Base-by-base conservation (phyloP, 2,888 invertebrate genomes). In the Zele albiditarsus region DNA sequence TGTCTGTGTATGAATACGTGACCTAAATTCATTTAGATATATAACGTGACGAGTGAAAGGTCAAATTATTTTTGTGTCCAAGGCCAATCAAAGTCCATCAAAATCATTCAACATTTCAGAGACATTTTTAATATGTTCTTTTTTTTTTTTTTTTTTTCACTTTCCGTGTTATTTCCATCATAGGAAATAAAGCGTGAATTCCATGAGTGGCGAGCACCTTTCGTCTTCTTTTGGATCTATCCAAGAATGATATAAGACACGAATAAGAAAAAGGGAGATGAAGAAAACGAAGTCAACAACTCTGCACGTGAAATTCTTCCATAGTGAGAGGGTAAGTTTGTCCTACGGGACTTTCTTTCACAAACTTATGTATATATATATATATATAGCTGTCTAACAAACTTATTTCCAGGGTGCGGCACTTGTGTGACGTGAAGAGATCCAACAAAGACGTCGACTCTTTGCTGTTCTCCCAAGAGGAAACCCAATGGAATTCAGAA, bases 291-390 rank as follows among this genome's bases (percentile, higher is more conserved):
- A 65, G 38, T 38, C n/a, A 65, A 65, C 38, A 38, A 20, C 38
- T 38, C 53, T 20, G 20, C 53, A 65, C 38, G 65, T 65, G 38
- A 23, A 65, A 38, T 65, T 42, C 53, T 53, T 20, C 20, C n/a
- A 53, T 20, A 53, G 20, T 20, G 53, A 65, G 38, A 65, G 65
- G 65, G 65, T 33, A 65, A 65, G 23, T 42, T 42, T 65, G 65
- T 65, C 65, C 65, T 65, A 65, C 38, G 65, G 65, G 65, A 65
- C 23, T 65, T 65, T 65, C 53, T 53, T 53, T 53, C 20, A 53
- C 23, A 20, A 53, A 46, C n/a, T 16, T n/a, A 38, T 38, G 38
- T 38, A 38, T 38, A 12, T 38, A 12, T 63, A 31, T 31, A 33
- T n/a, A 63, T 20, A 65, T 23, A 38, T 65, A 42, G 12, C 20